phyloP scores from a whole-genome alignment of 2,113 vertebrate species.

The Coptodon rendalli region DNA sequence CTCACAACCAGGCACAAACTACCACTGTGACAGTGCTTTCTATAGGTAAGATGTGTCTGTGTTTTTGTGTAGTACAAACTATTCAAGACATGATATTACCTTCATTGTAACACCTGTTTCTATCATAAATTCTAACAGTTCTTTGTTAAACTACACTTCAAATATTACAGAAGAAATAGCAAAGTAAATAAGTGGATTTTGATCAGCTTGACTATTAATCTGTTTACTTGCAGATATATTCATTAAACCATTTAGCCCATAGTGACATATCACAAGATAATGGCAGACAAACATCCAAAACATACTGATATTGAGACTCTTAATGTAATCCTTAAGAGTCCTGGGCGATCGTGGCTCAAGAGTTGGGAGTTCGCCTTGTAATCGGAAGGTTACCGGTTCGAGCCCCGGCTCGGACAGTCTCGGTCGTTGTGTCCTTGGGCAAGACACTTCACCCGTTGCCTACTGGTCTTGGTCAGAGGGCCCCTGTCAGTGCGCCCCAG shows the following conservation, averaged over 20 bases:
- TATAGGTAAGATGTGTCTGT: conserved; percentile 56
- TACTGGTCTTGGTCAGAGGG: too few relatives aligned
- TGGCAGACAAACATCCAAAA: rapidly evolving
- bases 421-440: too few relatives aligned
- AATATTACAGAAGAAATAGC: rapidly evolving
- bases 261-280: rapidly evolving
- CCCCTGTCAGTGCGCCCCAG: too few relatives aligned
- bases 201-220: rapidly evolving
- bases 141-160: neutral
- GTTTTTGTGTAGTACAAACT: neutral
- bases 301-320: neutral
- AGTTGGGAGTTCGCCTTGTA: too few relatives aligned
- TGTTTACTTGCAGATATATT: rapidly evolving
- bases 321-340: too few relatives aligned
- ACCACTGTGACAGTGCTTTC: conserved; percentile 53
- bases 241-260: rapidly evolving
- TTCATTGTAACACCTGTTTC: neutral
- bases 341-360: too few relatives aligned
- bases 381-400: too few relatives aligned
- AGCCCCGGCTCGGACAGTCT: too few relatives aligned
- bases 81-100: neutral
- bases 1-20: conserved; percentile 39
- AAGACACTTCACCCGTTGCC: too few relatives aligned
- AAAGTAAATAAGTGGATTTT: rapidly evolving
- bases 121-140: rapidly evolving